Evolutionary conservation across 2,797 vertebrate species (phyloP).

Genomic region (Psittacula echo): DNA sequence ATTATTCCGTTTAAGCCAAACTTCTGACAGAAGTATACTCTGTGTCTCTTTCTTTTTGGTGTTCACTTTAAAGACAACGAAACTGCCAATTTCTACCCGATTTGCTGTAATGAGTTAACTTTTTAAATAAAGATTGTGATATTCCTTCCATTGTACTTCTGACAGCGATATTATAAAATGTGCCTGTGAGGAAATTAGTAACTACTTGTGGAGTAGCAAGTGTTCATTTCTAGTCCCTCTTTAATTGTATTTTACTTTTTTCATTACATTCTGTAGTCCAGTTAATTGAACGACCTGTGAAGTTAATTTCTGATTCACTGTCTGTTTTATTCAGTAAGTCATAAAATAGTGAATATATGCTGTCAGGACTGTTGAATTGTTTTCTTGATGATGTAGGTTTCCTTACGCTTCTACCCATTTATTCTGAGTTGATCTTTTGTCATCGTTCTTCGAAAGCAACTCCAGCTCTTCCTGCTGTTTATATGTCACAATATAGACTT

Average conservation of each 20-base stretch:
- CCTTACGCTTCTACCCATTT: not conserved
- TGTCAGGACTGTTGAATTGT: not conserved
- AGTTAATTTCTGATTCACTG: conserved; percentile 19
- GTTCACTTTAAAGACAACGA: not conserved
- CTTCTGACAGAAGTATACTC: not conserved
- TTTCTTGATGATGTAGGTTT: not conserved
- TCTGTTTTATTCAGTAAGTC: not conserved
- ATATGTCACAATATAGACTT: not conserved
- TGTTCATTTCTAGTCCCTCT: not conserved
- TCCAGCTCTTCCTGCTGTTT: not conserved
- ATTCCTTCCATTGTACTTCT: not conserved
- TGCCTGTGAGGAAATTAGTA: not conserved
- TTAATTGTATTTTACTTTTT: conserved; percentile 20
- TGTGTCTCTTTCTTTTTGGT: not conserved
- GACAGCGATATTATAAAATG: not conserved
- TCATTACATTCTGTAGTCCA: not conserved
- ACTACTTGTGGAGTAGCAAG: not conserved
- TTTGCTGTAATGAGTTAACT: not conserved
- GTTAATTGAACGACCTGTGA: not conserved
- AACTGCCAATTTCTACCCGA: not conserved
- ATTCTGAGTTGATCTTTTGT: not conserved
- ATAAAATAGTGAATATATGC: not conserved
- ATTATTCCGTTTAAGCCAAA: not conserved
- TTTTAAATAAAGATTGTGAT: not conserved
- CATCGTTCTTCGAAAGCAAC: not conserved